Conservation (phyloP, 2,888 invertebrate genomes). For the Rhaphigaster nebulosa region DNA sequence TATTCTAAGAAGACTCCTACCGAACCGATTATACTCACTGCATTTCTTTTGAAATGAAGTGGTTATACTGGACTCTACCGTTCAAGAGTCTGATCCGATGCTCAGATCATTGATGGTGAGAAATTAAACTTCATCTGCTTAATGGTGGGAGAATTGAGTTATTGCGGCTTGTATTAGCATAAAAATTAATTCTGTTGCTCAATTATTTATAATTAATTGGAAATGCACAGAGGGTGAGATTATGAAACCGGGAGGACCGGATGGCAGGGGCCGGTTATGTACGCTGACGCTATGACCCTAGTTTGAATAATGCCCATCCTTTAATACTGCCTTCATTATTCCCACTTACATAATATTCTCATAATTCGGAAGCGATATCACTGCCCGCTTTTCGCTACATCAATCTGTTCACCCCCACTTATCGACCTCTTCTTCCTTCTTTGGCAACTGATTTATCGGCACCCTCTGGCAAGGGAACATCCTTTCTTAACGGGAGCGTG, state of each 20-base stretch:
- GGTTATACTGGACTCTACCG: no score
- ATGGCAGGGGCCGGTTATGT: neutral
- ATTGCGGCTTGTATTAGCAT: neutral
- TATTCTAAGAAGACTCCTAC: no score
- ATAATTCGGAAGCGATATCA: conserved; percentile 47
- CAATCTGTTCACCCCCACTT: conserved; percentile 7
- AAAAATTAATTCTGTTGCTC: neutral
- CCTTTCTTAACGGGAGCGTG: neutral
- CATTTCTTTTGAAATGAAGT: no score
- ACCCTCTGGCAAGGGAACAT: neutral
- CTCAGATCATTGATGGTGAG: neutral
- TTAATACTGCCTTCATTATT: conserved; percentile 58
- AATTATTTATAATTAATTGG: neutral
- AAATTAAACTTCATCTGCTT: neutral
- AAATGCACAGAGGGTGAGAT: neutral
- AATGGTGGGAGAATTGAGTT: no score
- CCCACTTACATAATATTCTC: conserved; percentile 57
- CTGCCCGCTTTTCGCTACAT: conserved; percentile 20
- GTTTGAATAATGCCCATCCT: conserved; percentile 57
- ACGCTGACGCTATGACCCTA: conserved; percentile 41
- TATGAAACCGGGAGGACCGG: neutral
- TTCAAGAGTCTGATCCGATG: no score
- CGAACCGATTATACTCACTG: no score
- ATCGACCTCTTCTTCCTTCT: neutral
- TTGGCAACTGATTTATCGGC: neutral